A percentile compares a stretch with the other conserved stretches of the same genome.
These are phyloP conservation scores for Darwinula stevensoni DNA, from an alignment of 2,888 invertebrate genomes.

Conservation along the genomic window DNA sequence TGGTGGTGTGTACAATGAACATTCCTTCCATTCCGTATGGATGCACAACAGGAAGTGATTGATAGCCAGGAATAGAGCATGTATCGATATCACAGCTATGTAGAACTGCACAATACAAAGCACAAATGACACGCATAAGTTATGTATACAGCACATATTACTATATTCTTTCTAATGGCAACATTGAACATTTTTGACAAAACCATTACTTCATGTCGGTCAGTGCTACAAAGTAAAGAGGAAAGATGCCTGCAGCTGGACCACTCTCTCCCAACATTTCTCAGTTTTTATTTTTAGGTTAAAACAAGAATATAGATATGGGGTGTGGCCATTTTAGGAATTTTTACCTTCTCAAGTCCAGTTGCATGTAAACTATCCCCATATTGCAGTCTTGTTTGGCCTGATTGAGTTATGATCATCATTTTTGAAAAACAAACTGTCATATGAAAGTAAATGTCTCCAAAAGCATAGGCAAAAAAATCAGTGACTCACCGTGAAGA, in stretches of 20 bases:
- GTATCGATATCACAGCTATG: constrained; percentile 82
- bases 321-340: too few relatives aligned
- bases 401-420: not conserved
- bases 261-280: too few relatives aligned
- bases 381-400: not conserved
- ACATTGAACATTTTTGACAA: too few relatives aligned
- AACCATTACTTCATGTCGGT: too few relatives aligned
- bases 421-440: constrained; percentile 5
- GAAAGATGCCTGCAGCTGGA: too few relatives aligned
- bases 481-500: constrained; percentile 53
- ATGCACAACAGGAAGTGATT: constrained; percentile 84
- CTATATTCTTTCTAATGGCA: too few relatives aligned
- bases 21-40: constrained; percentile 75
- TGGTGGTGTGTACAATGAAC: constrained; percentile 74
- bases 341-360: too few relatives aligned
- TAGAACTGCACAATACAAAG: constrained; percentile 73
- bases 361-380: not conserved
- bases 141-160: constrained; percentile 4
- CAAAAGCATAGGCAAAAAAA: constrained; percentile 6
- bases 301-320: too few relatives aligned
- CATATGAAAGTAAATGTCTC: constrained; percentile 6
- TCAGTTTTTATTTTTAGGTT: too few relatives aligned
- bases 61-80: constrained; percentile 65
- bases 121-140: constrained; percentile 8
- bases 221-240: too few relatives aligned